Evolutionary conservation across 2,888 invertebrate genomes (phyloP), one percentile per base, ranked within the genome.

Genomic region (Myopa tessellatipennis): DNA sequence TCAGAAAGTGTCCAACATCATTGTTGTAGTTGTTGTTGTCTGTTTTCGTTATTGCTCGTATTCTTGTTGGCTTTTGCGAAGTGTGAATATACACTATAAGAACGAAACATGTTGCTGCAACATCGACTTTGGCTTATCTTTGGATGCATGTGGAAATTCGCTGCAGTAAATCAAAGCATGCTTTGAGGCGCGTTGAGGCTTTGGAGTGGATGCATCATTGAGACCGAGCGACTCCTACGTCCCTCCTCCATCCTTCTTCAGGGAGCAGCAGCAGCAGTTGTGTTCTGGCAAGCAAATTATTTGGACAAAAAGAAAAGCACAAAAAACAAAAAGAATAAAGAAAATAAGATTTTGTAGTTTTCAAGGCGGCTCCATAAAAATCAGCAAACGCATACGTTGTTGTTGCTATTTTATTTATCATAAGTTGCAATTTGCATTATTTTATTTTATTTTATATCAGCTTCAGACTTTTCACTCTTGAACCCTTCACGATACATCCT

Each of bases 151-250:
- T 72, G 70, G 71, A 68, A 63, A 71, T 55, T 65, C 70, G 72
- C 55, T 76, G 69, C 76, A 75, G 73, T 79, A 79, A 79, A 79
- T 79, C 77, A 78, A 77, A n/a, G 79, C 79, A 74, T 78, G 76
- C 77, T 79, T 79, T 67, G 68, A 69, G 77, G 76, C 50, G 74
- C 78, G 36, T 71, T 69, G 36, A 36, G 16, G 40, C 61, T 26
- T 26, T 26, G 26, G 26, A 26, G 26, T 61, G 45, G 60, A 58
- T 72, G 60, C 71, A 45, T 69, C 26, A 26, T 26, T 26, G 26
- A 26, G 26, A 26, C 26, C 26, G 26, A 26, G 26, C 26, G 26
- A 26, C 18, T 12, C 55, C 36, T 45, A 8, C 45, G 45, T 45
- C 10, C 45, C 45, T 45, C 45, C 7, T 10, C 45, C 6, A 45